Evolutionary conservation across 1,140 invertebrate species (phyloP).

Genomic region (Drosophila obscura): DNA sequence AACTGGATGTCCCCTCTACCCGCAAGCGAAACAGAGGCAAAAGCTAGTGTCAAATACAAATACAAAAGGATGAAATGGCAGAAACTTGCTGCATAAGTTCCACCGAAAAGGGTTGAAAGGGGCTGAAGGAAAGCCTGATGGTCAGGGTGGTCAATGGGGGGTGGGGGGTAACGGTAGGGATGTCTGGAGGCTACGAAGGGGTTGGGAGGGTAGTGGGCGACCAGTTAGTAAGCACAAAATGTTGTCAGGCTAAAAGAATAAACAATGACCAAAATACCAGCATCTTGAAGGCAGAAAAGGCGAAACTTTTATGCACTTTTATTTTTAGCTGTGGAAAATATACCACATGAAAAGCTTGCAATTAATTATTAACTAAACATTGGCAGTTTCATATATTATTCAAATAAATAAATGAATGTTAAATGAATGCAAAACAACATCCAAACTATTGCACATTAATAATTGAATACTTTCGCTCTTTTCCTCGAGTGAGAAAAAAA

Average conservation of each 20-base stretch:
- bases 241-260: conserved; percentile 44
- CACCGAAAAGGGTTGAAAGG: not conserved
- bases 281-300: not conserved
- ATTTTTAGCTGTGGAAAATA: not conserved
- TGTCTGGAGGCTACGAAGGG: not conserved
- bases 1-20: conserved; percentile 53
- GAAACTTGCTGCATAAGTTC: conserved; percentile 66
- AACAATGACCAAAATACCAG: conserved; percentile 39
- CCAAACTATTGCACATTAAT: too few relatives aligned
- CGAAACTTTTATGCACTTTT: conserved; percentile 18
- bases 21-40: conserved; percentile 22
- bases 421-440: too few relatives aligned
- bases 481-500: too few relatives aligned
- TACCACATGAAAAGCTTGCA: too few relatives aligned
- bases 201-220: conserved; percentile 17
- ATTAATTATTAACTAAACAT: too few relatives aligned
- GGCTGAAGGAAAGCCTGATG: not conserved
- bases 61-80: conserved; percentile 41
- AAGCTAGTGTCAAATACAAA: conserved; percentile 74
- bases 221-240: conserved; percentile 63
- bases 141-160: conserved; percentile 5
- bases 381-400: too few relatives aligned
- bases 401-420: too few relatives aligned
- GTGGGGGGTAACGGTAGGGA: not conserved
- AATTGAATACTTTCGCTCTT: too few relatives aligned